phyloP scores from a whole-genome alignment of 2,797 vertebrate species.

The Etheostoma nigrum region DNA sequence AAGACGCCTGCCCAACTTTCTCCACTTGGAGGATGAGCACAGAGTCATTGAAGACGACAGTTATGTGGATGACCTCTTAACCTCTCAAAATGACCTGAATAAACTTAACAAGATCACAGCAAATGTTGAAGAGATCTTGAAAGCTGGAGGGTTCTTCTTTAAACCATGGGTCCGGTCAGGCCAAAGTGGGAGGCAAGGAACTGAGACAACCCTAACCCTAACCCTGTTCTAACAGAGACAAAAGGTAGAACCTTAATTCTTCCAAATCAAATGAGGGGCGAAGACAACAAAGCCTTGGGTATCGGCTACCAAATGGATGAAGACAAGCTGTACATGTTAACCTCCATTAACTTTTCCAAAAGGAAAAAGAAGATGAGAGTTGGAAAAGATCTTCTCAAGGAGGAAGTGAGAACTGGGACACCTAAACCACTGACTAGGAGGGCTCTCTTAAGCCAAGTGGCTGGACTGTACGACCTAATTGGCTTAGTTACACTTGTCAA shows the following conservation, averaged over 20 bases:
- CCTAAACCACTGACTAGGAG: not conserved
- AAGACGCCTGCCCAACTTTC: not conserved
- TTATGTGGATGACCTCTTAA: not conserved
- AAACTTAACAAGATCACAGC: not conserved
- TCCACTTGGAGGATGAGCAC: not conserved
- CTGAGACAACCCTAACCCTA: too few species aligned
- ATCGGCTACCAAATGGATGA: not conserved
- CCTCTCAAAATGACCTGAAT: not conserved
- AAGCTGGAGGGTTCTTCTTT: not conserved
- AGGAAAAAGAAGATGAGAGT: not conserved
- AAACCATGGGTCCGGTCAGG: constrained; percentile 15
- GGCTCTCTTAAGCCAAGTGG: not conserved
- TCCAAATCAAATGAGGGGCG: not conserved
- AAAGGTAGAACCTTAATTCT: not conserved
- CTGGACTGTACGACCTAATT: not conserved
- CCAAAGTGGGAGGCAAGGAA: not conserved
- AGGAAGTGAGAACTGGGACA: not conserved
- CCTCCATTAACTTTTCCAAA: not conserved
- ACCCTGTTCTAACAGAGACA: too few species aligned
- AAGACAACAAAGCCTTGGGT: not conserved
- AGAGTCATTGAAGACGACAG: not conserved
- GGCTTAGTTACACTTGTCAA: not conserved
- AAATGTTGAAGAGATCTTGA: not conserved
- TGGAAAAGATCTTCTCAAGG: not conserved
- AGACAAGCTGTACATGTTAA: not conserved